Conservation (phyloP, 2,888 invertebrate species). For the Acrobasis suavella region DNA sequence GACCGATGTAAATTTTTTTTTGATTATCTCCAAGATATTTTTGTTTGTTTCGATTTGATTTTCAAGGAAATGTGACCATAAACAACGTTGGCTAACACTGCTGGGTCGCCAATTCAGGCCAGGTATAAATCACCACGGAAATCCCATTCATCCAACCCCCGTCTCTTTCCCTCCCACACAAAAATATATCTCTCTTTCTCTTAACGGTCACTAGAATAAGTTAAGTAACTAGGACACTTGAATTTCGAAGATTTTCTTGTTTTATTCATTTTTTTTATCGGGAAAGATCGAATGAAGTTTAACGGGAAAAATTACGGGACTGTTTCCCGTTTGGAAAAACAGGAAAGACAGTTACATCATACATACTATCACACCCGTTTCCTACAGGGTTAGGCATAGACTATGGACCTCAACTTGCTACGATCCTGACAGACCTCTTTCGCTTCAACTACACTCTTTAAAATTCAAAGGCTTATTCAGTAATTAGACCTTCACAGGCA, state of each 20-base stretch:
- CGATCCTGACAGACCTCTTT: no score
- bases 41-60: no score
- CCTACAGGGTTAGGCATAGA: no score
- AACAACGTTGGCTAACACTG: constrained; percentile 7
- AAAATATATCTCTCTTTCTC: constrained; percentile 1
- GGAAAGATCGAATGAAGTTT: constrained; percentile 9
- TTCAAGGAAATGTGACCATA: not conserved
- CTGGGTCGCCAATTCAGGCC: constrained; percentile 5
- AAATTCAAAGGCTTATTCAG: no score
- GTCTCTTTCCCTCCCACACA: not conserved
- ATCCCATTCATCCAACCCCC: constrained; percentile 15
- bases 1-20: no score
- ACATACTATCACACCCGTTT: no score
- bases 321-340: not conserved
- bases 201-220: constrained; percentile 14
- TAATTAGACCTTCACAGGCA: no score
- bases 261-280: constrained; percentile 11
- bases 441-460: no score
- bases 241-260: constrained; percentile 7
- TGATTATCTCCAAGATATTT: no score
- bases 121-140: constrained; percentile 15
- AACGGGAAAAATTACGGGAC: constrained; percentile 16
- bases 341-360: not conserved
- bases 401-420: no score
- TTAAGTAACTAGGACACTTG: constrained; percentile 9